These are phyloP conservation scores for Fregetta grallaria DNA, from an alignment of 2,113 vertebrate species.

Conservation along the genomic window DNA sequence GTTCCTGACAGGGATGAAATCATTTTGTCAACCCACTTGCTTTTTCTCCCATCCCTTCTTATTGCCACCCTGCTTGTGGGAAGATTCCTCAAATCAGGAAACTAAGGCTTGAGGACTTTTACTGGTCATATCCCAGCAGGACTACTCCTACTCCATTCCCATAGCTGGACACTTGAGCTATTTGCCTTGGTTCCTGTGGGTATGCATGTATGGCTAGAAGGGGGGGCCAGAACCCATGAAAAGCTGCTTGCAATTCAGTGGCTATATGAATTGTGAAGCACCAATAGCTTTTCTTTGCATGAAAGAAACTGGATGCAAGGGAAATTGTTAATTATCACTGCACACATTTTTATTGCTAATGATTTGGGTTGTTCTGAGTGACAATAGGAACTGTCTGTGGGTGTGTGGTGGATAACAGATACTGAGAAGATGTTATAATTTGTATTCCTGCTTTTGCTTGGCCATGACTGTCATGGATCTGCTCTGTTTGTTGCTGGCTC, in stretches of 20 bases:
- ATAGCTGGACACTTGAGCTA: neutral
- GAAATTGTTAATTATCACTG: neutral
- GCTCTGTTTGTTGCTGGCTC: neutral
- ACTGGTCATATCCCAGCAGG: neutral
- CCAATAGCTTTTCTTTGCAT: neutral
- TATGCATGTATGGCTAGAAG: neutral
- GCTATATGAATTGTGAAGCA: neutral
- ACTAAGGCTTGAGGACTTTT: neutral
- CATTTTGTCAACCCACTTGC: neutral
- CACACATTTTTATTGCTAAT: neutral
- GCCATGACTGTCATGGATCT: neutral
- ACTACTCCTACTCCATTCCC: neutral
- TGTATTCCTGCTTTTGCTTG: conserved; percentile 8
- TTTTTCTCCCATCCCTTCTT: neutral
- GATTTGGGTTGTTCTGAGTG: conserved; percentile 19
- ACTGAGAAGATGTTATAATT: conserved; percentile 17
- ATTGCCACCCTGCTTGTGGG: neutral
- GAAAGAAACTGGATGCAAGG: neutral
- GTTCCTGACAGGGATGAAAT: neutral
- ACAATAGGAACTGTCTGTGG: conserved; percentile 24
- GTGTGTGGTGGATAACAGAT: conserved; percentile 22
- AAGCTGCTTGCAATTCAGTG: neutral
- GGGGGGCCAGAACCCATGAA: neutral
- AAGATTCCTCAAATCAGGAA: neutral
- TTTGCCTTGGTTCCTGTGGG: neutral